A percentile compares a stretch with the other conserved stretches of the same genome.
Evolutionary conservation across 2,888 invertebrate genomes (phyloP).

Genomic region (Ichneumoninae sp.): DNA sequence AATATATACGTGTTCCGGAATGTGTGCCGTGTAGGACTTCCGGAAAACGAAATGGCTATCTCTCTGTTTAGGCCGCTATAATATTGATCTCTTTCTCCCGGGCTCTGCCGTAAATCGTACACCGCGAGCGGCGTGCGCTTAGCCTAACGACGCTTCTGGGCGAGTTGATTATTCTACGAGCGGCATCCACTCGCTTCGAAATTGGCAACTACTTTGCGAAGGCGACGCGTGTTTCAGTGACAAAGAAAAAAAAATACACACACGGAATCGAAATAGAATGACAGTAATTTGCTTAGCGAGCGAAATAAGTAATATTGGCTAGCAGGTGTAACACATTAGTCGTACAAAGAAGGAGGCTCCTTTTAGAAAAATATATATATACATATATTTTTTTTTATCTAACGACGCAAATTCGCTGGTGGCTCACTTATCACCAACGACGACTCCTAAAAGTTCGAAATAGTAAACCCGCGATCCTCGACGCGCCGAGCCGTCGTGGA

Average conservation of each 20-base stretch:
- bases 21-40: conserved; percentile 24
- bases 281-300: not conserved
- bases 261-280: not conserved
- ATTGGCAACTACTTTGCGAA: not conserved
- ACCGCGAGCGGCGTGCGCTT: not conserved
- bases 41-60: conserved; percentile 47
- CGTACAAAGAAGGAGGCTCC: not conserved
- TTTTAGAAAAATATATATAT: no score
- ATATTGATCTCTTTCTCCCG: conserved; percentile 13
- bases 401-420: not conserved
- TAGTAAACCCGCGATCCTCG: not conserved
- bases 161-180: conserved; percentile 5
- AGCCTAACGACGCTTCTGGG: not conserved
- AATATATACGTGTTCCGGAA: conserved; percentile 40
- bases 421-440: conserved; percentile 2
- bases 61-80: not conserved
- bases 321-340: conserved; percentile 8
- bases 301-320: not conserved
- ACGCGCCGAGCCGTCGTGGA: not conserved
- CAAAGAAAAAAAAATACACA: not conserved
- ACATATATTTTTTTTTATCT: not conserved
- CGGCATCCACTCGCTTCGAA: not conserved
- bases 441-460: not conserved
- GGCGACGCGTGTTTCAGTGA: not conserved
- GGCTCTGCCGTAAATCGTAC: not conserved